Percentiles rank a stretch among this genome's conserved stretches.
These are phyloP conservation scores for Zosterops borbonicus DNA, from an alignment of 2,113 vertebrate genomes.

Conservation along the genomic window DNA sequence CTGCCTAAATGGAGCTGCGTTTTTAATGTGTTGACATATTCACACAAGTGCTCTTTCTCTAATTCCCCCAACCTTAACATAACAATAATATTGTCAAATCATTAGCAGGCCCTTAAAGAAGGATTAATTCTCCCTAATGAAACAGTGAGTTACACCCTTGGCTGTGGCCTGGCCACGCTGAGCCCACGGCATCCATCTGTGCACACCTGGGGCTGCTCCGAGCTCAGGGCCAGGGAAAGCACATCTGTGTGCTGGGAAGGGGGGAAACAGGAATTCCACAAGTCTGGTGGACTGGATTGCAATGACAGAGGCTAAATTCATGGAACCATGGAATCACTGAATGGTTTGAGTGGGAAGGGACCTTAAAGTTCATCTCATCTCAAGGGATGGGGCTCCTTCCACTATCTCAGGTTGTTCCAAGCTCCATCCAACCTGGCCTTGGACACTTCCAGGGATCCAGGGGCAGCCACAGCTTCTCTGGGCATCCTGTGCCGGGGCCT, in stretches of 20 bases:
- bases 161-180: background rate
- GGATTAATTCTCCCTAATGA: conserved; percentile 47
- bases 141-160: background rate
- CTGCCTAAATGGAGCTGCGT: conserved; percentile 35
- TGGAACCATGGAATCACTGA: fast-evolving
- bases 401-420: fast-evolving
- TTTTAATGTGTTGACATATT: conserved; percentile 51
- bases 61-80: conserved; percentile 32
- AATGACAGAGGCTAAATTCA: background rate
- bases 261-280: background rate
- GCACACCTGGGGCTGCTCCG: background rate
- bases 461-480: background rate
- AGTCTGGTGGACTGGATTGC: background rate
- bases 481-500: background rate
- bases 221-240: background rate
- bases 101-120: conserved; percentile 48
- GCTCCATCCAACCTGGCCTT: fast-evolving
- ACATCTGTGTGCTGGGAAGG: background rate
- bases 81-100: conserved; percentile 62
- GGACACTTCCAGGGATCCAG: background rate
- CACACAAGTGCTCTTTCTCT: conserved; percentile 52
- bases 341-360: background rate
- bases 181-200: background rate
- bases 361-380: background rate
- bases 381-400: fast-evolving